Percentiles rank a stretch among this genome's conserved stretches.
Conservation (phyloP, 2,797 vertebrate species). For the Chromobotia macracanthus region DNA sequence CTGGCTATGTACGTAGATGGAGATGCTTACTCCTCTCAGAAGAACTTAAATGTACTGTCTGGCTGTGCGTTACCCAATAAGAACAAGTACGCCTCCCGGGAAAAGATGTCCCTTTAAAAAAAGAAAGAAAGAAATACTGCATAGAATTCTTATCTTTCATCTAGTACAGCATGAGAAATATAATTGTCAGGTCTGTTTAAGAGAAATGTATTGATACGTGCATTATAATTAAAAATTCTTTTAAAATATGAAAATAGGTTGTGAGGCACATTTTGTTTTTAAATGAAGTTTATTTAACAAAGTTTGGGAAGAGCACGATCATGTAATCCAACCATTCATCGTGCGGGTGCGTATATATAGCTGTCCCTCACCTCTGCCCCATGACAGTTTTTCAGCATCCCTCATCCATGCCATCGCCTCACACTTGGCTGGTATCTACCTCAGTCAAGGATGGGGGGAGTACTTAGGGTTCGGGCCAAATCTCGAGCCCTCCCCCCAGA, state of each 20-base stretch:
- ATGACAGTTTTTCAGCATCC: too few species aligned
- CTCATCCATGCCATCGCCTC: too few species aligned
- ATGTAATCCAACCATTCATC: too few species aligned
- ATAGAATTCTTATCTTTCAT: not conserved
- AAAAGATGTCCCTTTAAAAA: not conserved
- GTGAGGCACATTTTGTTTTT: not conserved
- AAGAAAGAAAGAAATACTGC: not conserved
- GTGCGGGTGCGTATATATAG: too few species aligned
- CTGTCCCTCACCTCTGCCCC: too few species aligned
- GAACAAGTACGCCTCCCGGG: not conserved
- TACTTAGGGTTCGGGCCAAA: too few species aligned
- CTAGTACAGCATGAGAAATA: not conserved
- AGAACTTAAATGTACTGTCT: slow-evolving; percentile 59
- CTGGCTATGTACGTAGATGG: slow-evolving; percentile 64
- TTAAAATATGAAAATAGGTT: not conserved
- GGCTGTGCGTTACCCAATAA: slow-evolving; percentile 23
- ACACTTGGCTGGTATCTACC: too few species aligned
- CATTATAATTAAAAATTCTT: not conserved
- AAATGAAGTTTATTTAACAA: too few species aligned
- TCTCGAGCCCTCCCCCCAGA: too few species aligned
- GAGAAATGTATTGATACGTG: not conserved
- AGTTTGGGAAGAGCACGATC: too few species aligned
- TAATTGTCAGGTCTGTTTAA: not conserved
- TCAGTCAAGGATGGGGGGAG: too few species aligned
- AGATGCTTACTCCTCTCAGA: slow-evolving; percentile 43